A percentile compares a stretch with the other conserved stretches of the same genome.
Conservation (phyloP, 1,140 invertebrate genomes). For the Diabrotica virgifera region DNA sequence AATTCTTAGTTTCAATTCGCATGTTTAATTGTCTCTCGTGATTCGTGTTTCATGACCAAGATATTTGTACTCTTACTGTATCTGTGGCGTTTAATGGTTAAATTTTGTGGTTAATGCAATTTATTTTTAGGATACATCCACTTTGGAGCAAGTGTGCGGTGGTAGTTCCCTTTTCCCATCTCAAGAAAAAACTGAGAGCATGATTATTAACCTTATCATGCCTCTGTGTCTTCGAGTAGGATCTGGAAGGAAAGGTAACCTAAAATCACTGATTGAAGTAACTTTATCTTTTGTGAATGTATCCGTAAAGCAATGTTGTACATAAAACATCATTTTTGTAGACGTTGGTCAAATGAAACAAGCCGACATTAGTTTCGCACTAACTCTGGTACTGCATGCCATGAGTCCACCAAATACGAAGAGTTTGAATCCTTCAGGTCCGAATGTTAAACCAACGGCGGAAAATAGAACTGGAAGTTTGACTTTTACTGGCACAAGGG, state of each 20-base stretch:
- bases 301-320: background rate
- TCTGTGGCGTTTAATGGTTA: no score
- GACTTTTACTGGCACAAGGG: constrained; percentile 68
- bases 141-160: constrained; percentile 91
- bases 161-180: constrained; percentile 82
- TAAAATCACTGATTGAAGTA: background rate
- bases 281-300: background rate
- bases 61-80: no score
- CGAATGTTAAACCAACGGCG: constrained; percentile 64
- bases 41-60: no score
- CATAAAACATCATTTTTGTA: constrained; percentile 46
- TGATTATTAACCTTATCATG: constrained; percentile 94
- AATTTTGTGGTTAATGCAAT: background rate
- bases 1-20: no score
- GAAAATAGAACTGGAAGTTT: constrained; percentile 72
- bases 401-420: constrained; percentile 74
- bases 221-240: constrained; percentile 93
- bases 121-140: constrained; percentile 73
- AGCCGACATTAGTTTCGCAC: constrained; percentile 85
- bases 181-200: constrained; percentile 89
- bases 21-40: no score
- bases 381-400: constrained; percentile 86
- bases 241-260: constrained; percentile 71
- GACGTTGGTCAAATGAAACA: constrained; percentile 86
- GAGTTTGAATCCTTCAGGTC: constrained; percentile 57